Evolutionary conservation across 2,113 vertebrate species (phyloP).

Genomic region (Paramormyrops kingsleyae): DNA sequence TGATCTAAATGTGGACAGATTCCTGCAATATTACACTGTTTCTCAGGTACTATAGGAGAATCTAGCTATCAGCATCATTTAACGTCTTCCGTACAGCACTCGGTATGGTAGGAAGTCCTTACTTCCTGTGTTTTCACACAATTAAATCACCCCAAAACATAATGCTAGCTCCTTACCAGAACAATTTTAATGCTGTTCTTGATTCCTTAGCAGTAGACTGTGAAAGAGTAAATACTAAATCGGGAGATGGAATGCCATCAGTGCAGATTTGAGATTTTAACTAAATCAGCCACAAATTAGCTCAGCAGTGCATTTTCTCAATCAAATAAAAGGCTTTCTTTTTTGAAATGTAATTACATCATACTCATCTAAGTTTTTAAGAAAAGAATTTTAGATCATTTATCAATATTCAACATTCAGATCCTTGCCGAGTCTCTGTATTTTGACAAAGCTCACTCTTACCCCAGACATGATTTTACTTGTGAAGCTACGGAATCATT

Average conservation of each 20-base stretch:
- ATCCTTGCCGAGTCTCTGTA: neutral
- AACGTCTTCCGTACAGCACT: neutral
- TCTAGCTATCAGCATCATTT: neutral
- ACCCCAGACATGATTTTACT: neutral
- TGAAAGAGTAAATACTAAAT: neutral
- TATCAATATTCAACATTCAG: neutral
- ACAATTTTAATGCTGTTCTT: neutral
- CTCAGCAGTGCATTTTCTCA: neutral
- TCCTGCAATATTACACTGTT: neutral
- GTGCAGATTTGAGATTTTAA: neutral
- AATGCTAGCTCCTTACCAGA: neutral
- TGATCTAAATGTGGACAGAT: neutral
- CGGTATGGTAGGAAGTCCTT: neutral
- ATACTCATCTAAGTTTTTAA: neutral
- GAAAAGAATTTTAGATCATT: neutral
- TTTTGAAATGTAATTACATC: neutral
- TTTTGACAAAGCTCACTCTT: neutral
- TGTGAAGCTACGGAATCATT: neutral
- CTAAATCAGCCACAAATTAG: neutral
- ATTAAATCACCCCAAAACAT: neutral
- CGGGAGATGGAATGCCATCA: neutral
- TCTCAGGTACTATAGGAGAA: neutral
- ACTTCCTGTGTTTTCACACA: neutral
- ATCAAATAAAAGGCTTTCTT: neutral
- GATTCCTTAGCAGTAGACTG: neutral